A percentile compares a stretch with the other conserved stretches of the same genome.
phyloP scores from a whole-genome alignment of 2,888 invertebrate genomes.

The Metellina segmentata region DNA sequence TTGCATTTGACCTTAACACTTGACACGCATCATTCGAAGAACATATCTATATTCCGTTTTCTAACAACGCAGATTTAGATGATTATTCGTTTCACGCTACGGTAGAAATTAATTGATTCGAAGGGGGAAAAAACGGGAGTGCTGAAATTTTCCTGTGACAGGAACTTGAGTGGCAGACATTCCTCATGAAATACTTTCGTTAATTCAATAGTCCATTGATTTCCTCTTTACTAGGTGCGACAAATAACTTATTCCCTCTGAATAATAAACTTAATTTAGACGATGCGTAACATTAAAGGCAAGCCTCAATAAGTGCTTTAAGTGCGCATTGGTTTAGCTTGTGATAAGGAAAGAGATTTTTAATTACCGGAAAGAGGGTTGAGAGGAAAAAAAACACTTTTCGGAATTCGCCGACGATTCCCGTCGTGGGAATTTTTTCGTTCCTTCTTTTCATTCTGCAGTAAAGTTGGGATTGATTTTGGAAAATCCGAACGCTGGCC shows the following conservation, averaged over 20 bases:
- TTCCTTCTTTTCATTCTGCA: neutral
- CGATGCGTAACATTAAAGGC: conserved; percentile 24
- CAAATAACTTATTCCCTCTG: conserved; percentile 56
- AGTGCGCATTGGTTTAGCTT: conserved; percentile 30
- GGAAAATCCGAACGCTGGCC: neutral
- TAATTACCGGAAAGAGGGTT: conserved; percentile 49
- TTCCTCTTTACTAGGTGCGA: conserved; percentile 54
- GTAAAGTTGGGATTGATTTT: conserved; percentile 28
- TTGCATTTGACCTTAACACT: too few relatives aligned
- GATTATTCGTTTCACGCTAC: neutral
- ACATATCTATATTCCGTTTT: too few relatives aligned
- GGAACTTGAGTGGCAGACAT: conserved; percentile 17
- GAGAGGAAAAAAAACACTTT: conserved; percentile 7
- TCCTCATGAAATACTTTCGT: conserved; percentile 36
- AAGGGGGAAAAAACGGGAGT: neutral
- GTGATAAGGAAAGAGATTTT: conserved; percentile 55
- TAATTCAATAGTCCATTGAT: conserved; percentile 63
- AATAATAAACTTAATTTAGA: conserved; percentile 66
- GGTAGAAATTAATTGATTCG: neutral
- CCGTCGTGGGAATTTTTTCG: conserved; percentile 2
- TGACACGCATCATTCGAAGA: too few relatives aligned
- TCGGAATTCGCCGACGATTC: conserved; percentile 11
- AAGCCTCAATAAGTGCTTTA: conserved; percentile 43
- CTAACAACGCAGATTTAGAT: too few relatives aligned
- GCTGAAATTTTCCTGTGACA: neutral